Percentiles rank a stretch among this genome's conserved stretches.
These are phyloP conservation scores for Molossus alvarezi DNA, from an alignment of 2,797 vertebrate genomes.

Conservation along the genomic window DNA sequence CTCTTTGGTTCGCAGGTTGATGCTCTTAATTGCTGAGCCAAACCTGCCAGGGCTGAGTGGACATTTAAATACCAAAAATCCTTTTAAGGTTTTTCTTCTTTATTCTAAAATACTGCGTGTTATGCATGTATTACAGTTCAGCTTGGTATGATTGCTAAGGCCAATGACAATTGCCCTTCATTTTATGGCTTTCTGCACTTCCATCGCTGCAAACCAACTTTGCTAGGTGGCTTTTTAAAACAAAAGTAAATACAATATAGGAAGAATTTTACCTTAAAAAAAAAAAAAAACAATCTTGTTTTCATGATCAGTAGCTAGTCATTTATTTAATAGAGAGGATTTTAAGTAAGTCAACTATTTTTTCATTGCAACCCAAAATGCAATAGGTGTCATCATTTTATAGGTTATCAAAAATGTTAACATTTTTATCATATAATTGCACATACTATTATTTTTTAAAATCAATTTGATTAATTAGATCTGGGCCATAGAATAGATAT, in stretches of 20 bases:
- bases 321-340: background rate
- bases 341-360: conserved; percentile 15
- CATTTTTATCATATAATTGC: background rate
- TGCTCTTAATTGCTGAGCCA: too few species aligned
- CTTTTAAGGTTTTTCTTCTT: background rate
- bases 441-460: background rate
- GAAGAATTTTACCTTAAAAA: background rate
- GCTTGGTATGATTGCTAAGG: background rate
- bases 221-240: background rate
- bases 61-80: background rate
- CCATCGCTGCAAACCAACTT: background rate
- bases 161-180: background rate
- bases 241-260: background rate
- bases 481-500: background rate
- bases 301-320: background rate
- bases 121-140: background rate
- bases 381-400: background rate
- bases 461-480: background rate
- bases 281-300: background rate
- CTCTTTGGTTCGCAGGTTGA: too few species aligned
- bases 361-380: background rate
- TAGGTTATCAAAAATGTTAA: background rate
- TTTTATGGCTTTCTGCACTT: background rate
- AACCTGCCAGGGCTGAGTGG: too few species aligned
- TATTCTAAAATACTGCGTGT: background rate